A percentile compares a stretch with the other conserved stretches of the same genome.
Conservation (phyloP, 35 echinoderm and acorn worm species). For the Hemicentrotus pulcherrimus region DNA sequence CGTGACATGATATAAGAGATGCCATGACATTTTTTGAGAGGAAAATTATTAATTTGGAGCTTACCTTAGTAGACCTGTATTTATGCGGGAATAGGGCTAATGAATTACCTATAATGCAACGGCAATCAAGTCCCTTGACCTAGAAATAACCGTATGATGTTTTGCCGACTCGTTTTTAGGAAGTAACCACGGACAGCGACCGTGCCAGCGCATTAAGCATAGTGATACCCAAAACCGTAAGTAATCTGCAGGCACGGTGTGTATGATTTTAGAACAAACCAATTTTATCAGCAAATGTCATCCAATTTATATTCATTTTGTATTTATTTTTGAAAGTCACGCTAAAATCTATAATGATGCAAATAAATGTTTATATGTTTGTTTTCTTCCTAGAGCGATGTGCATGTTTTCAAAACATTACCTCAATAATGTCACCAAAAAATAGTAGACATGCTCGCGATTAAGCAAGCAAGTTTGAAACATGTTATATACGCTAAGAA, state of each 20-base stretch:
- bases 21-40: background rate
- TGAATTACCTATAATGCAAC: background rate
- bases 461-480: too few relatives aligned
- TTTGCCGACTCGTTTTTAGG: background rate
- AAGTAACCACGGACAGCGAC: background rate
- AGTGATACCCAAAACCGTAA: background rate
- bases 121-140: background rate
- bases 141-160: background rate
- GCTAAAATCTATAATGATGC: too few relatives aligned
- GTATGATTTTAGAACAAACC: background rate
- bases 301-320: background rate
- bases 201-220: background rate
- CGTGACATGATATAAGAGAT: background rate
- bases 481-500: too few relatives aligned
- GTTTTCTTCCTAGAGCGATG: too few relatives aligned
- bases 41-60: background rate
- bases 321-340: too few relatives aligned
- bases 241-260: background rate
- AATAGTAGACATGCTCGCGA: too few relatives aligned
- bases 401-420: too few relatives aligned
- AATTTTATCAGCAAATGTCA: background rate
- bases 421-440: too few relatives aligned
- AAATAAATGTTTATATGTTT: too few relatives aligned
- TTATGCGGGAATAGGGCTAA: background rate
- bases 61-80: background rate